phyloP scores from a whole-genome alignment of 2,797 vertebrate species.

The Manis javanica region DNA sequence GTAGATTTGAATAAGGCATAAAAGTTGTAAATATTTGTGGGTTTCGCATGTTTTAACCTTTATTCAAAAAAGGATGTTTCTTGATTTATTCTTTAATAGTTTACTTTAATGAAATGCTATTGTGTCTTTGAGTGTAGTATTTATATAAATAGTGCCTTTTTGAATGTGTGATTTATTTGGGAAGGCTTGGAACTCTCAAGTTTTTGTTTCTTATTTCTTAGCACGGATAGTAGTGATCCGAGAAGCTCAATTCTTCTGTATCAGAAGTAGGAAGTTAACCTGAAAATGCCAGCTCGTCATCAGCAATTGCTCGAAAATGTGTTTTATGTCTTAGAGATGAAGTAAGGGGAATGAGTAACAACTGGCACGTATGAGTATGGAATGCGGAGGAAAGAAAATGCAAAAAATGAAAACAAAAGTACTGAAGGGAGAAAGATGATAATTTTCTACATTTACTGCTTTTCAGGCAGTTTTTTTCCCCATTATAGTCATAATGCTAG shows the following conservation, averaged over 20 bases:
- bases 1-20: background rate
- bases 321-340: background rate
- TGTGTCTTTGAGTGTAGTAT: background rate
- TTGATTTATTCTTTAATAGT: constrained; percentile 37
- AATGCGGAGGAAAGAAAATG: background rate
- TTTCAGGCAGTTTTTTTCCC: constrained; percentile 21
- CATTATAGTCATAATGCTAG: background rate
- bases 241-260: constrained; percentile 56
- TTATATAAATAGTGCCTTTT: background rate
- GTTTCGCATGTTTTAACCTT: constrained; percentile 16
- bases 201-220: constrained; percentile 17
- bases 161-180: constrained; percentile 5
- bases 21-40: background rate
- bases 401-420: background rate
- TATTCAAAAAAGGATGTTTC: background rate
- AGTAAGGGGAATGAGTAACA: background rate
- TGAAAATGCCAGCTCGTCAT: constrained; percentile 25
- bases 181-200: constrained; percentile 51
- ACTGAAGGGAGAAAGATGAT: background rate
- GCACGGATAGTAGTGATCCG: background rate
- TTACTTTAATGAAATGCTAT: background rate
- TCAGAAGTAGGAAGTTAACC: constrained; percentile 47
- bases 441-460: constrained; percentile 31
- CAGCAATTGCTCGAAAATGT: constrained; percentile 6
- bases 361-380: background rate